These are phyloP conservation scores for Tipula helvola DNA, from an alignment of 2,888 invertebrate species.

Conservation along the genomic window DNA sequence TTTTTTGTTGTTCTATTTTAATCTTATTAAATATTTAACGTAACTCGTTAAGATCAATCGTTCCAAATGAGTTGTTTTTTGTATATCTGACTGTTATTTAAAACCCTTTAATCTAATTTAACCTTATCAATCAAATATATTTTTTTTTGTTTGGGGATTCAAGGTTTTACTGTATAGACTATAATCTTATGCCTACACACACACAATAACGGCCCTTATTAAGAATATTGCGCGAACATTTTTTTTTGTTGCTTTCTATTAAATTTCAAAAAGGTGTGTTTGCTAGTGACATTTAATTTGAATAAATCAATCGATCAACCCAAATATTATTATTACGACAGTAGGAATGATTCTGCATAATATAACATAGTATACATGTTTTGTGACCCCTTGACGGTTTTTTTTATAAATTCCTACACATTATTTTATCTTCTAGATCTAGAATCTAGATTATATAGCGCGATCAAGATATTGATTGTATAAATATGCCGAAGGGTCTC, in stretches of 20 bases:
- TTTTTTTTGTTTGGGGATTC: neutral
- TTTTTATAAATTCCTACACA: neutral
- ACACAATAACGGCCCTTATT: neutral
- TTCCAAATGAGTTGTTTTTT: neutral
- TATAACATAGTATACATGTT: neutral
- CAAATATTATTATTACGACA: neutral
- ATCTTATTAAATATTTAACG: neutral
- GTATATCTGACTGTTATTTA: neutral
- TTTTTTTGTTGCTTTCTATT: too few species aligned
- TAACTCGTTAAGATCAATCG: neutral
- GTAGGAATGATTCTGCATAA: neutral
- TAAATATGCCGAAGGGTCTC: neutral
- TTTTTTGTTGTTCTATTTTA: neutral
- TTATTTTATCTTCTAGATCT: neutral
- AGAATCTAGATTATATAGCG: neutral
- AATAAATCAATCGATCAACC: neutral
- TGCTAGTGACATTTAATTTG: neutral
- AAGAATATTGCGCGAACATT: neutral
- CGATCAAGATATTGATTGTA: neutral
- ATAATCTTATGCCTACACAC: neutral
- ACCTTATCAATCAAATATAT: neutral
- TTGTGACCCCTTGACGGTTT: neutral
- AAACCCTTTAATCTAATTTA: neutral
- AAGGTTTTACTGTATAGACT: neutral
- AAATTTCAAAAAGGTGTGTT: neutral